Evolutionary conservation across 2,797 vertebrate species (phyloP).

Genomic region (Ptychobarbus kaznakovi): DNA sequence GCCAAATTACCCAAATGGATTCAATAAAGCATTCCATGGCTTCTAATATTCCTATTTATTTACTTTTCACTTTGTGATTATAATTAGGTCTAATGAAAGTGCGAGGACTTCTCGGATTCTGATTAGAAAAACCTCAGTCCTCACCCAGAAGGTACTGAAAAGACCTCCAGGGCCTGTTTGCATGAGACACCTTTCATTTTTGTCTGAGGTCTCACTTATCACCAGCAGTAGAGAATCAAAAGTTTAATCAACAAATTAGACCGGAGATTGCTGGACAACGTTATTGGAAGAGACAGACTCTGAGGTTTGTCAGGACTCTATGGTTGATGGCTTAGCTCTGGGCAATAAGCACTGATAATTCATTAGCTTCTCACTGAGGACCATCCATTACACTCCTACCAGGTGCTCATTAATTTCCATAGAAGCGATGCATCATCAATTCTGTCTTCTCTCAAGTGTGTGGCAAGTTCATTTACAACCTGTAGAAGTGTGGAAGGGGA

Average conservation of each 20-base stretch:
- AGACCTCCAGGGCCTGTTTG: not conserved
- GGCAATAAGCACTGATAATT: slow-evolving; percentile 54
- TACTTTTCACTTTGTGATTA: slow-evolving; percentile 1
- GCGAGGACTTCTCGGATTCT: not conserved
- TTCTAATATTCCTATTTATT: slow-evolving; percentile 27
- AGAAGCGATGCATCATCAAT: slow-evolving; percentile 48
- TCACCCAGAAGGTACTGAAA: not conserved
- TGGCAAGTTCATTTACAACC: slow-evolving; percentile 59
- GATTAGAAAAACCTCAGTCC: not conserved
- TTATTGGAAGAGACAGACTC: slow-evolving; percentile 41
- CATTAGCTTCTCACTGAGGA: slow-evolving; percentile 30
- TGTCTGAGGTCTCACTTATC: slow-evolving; percentile 27
- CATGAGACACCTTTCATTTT: slow-evolving; percentile 14
- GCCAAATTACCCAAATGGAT: slow-evolving; percentile 22
- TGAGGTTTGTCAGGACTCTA: slow-evolving; percentile 17
- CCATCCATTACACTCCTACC: slow-evolving; percentile 55
- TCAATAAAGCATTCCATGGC: not conserved
- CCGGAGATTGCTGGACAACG: slow-evolving; percentile 7
- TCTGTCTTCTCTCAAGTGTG: slow-evolving; percentile 55
- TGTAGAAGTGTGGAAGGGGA: slow-evolving; percentile 33
- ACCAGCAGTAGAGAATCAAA: slow-evolving; percentile 26
- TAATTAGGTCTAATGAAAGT: slow-evolving; percentile 20
- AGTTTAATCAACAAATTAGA: slow-evolving; percentile 51
- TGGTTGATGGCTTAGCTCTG: slow-evolving; percentile 14
- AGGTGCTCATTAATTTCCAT: slow-evolving; percentile 56